Base-by-base conservation (phyloP, 2,888 invertebrate species). In the Synanthedon myopaeformis region DNA sequence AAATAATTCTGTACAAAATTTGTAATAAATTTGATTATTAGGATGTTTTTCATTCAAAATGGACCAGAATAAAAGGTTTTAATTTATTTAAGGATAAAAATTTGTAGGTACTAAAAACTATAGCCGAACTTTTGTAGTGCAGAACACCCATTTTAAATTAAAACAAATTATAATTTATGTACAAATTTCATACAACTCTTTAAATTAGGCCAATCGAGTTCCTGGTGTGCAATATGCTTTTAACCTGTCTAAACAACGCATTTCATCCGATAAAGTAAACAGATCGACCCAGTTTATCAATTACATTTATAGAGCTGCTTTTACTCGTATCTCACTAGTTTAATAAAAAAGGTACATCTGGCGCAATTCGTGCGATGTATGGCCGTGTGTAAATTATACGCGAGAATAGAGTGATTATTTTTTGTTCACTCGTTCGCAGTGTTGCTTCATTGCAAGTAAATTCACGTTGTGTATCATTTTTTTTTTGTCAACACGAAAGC, bases 341-440 rank as follows among this genome's bases (percentile, higher is more conserved):
- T 62, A 63, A 62, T 63, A 66, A 66, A 60, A 35, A 35, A 63
- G 63, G 52, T 57, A 59, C 64, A 64, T 62, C 64, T 71, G 72
- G 72, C 60, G 58, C 57, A 56, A 59, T 63, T 61, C 50, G 56
- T 59, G 58, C 59, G 59, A 59, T 58, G 59, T 58, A 61, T 58
- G 56, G 56, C 55, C 58, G 58, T 59, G n/a, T 28, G 19, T 49
- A 17, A 19, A 23, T 23, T 49, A n/a, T 56, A 65, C 64, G 63
- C 61, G 53, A 56, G 56, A 59, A 64, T 67, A 68, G 69, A 74
- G 68, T 65, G 62, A 68, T 61, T 70, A 45, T 45, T 45, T 45
- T 45, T 45, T 45, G 45, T 45, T 45, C n/a, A 8, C 14, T 45
- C 8, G n/a, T n/a, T n/a, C n/a, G 35, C 35, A 35, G 35, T 35